Evolutionary conservation across 2,888 invertebrate species (phyloP), one percentile per base, ranked within the genome.

Genomic region (Clistopyga incitator): DNA sequence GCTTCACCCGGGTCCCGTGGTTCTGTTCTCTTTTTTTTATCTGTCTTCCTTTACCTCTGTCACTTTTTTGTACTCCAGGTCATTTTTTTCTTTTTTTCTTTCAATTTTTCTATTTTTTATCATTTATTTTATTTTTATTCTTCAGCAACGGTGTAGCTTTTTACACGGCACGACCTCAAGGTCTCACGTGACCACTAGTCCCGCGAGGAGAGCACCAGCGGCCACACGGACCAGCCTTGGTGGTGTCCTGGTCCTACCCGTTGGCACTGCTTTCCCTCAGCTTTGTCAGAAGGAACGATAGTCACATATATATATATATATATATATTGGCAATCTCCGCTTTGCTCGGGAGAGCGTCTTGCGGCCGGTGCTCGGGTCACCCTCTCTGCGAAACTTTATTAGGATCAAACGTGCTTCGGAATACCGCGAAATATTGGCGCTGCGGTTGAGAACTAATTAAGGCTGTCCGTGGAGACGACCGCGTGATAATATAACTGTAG

Each of bases 1-100:
- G 86, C 79, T 81, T 78, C 88, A 81, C 85, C 84, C 76, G 72
- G 74, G 79, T 82, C 76, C 77, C 74, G 68, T 70, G 67, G 67
- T 74, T 78, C 75, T 67, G 45, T 72, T 70, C 71, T 65, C 82
- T 84, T 78, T 78, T 78, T 59, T 67, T 65, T 82, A 71, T 71
- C 74, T 29, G 56, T 34, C 54, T 42, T 64, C 78, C 72, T 70
- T 82, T 85, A 82, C 67, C 78, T 79, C 42, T 67, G 74, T 77
- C 71, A 59, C 54, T 78, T 67, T n/a, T 45, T 45, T 56, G 15
- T 18, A 25, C 20, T 20, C 42, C 34, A n/a, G 18, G 15, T 23
- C 6, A 8, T 34, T 61, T 61, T 59, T 47, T 59, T 71, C n/a
- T 45, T 72, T 29, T 3, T 72, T 23, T n/a, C n/a, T n/a, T n/a